Evolutionary conservation across 2,888 invertebrate genomes (phyloP).

Genomic region (Celastrina argiolus): DNA sequence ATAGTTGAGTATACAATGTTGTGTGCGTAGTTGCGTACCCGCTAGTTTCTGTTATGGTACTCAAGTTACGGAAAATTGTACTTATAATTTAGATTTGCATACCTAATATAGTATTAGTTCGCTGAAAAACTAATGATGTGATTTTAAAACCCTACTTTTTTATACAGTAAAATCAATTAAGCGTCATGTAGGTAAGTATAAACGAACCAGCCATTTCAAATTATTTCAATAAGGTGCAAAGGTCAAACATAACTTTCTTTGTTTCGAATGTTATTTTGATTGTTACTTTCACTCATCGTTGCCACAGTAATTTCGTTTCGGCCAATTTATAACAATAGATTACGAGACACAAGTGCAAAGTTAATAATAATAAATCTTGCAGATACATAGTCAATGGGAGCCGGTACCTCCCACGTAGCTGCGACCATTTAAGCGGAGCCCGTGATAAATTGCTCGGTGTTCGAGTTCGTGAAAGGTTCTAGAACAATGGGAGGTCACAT

Average conservation of each 20-base stretch:
- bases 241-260: conserved; percentile 19
- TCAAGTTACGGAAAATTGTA: too few species aligned
- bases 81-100: too few species aligned
- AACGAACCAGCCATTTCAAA: background rate
- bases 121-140: too few species aligned
- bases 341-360: conserved; percentile 37
- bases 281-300: conserved; percentile 29
- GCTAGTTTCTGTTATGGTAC: too few species aligned
- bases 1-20: too few species aligned
- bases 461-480: conserved; percentile 35
- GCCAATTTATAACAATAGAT: conserved; percentile 16
- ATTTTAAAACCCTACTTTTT: too few species aligned
- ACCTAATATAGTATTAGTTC: too few species aligned
- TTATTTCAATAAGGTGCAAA: background rate
- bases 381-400: conserved; percentile 43
- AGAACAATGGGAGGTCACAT: conserved; percentile 21
- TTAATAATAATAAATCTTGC: conserved; percentile 55
- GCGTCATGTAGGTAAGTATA: background rate
- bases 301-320: conserved; percentile 22
- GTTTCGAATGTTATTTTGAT: conserved; percentile 18
- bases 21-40: too few species aligned
- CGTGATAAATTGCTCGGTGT: conserved; percentile 39
- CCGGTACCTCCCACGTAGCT: conserved; percentile 43
- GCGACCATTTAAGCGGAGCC: conserved; percentile 42
- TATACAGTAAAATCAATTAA: too few species aligned